Base-by-base conservation (phyloP, 92 coral and sea anemone genomes). In the Montipora capitata region DNA sequence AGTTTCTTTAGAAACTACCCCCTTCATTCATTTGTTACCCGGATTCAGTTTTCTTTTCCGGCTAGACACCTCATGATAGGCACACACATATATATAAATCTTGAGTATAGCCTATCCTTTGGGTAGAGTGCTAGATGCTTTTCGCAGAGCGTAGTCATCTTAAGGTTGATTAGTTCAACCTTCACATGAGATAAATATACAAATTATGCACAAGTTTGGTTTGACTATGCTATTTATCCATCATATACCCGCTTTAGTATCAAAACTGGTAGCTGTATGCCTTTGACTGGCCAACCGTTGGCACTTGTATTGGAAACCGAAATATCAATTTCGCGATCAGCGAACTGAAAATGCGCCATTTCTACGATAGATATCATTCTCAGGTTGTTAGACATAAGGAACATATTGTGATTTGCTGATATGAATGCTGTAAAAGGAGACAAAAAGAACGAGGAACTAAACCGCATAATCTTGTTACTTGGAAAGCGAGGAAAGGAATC, bases 381-480 rank as follows among this genome's bases (percentile, higher is more conserved):
- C 18, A 62, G 17, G 18, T 35, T n/a, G 27, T 16, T 62, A 3
- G 4, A 62, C 27, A 15, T 17, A 62, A 62, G 67, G 35, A 62
- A 14, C 42, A 20, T 27, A 0, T 27, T 0, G 20, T 6, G 42
- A 35, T 66, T 18, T 66, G 20, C 0, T 7, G 69, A 71, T 11
- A 87, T 87, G 90, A 68, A 42, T 0, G 43, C 40, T 0, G 27
- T 7, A 64, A 7, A 3, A 9, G 52, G 72, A 70, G 40, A 35
- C 38, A 17, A 73, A 10, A 17, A 17, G 8, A 40, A 42, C 75
- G 66, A 79, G 51, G 80, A 87, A 43, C 64, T 87, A 10, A 87
- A 87, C 67, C 10, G 18, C 4, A 52, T 87, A 57, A 65, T 87
- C 72, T 69, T 52, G 67, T 56, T 43, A 17, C 61, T 87, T 76